Percentiles rank a stretch among this genome's conserved stretches.
phyloP scores from a whole-genome alignment of 2,888 invertebrate genomes.

The Volucella inanis region DNA sequence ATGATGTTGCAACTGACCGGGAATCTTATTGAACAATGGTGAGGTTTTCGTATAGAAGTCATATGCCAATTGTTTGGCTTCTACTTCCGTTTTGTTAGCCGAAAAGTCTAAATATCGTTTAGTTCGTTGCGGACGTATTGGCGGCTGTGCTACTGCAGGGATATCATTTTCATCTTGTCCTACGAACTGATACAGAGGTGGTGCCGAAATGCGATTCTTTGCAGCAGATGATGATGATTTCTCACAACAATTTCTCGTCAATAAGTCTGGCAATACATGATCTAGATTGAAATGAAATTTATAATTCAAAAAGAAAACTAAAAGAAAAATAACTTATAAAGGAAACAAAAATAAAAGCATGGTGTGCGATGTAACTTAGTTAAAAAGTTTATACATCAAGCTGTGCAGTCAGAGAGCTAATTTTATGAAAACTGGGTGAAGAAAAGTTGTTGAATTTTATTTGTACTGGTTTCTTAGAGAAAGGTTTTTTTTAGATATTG shows the following conservation, averaged over 20 bases:
- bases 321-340: conserved; percentile 54
- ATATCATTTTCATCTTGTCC: conserved; percentile 46
- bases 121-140: conserved; percentile 46
- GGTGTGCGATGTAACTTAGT: conserved; percentile 1
- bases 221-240: conserved; percentile 46
- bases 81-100: conserved; percentile 13
- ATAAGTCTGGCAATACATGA: conserved; percentile 76
- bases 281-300: conserved; percentile 76
- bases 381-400: conserved; percentile 41
- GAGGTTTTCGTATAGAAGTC: conserved; percentile 60
- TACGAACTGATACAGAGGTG: conserved; percentile 47
- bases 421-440: too few species aligned
- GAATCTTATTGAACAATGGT: conserved; percentile 63
- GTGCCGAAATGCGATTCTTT: conserved; percentile 46
- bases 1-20: conserved; percentile 60
- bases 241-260: conserved; percentile 70
- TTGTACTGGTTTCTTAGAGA: too few species aligned
- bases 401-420: background rate
- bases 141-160: conserved; percentile 13
- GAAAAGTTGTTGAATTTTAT: too few species aligned
- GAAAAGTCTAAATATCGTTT: conserved; percentile 60
- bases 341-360: conserved; percentile 25
- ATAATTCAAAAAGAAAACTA: conserved; percentile 64
- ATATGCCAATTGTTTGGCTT: conserved; percentile 30
- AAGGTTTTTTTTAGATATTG: too few species aligned